Percentiles rank a stretch among this genome's conserved stretches.
Evolutionary conservation across 2,888 invertebrate species (phyloP).

Genomic region (Habroteleia sp.): DNA sequence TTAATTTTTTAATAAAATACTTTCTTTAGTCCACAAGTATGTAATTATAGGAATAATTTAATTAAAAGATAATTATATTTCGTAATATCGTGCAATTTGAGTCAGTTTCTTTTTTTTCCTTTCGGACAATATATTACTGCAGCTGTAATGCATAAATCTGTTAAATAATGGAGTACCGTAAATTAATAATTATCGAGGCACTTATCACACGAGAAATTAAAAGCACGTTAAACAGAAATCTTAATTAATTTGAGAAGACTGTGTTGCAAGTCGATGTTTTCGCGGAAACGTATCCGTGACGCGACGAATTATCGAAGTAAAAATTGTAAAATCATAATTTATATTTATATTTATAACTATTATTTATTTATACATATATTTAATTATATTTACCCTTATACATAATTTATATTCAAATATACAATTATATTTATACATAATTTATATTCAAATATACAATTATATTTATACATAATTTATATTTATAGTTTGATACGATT

Average conservation of each 20-base stretch:
- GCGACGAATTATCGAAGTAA: too few species aligned
- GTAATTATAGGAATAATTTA: not conserved
- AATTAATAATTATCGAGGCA: slow-evolving; percentile 3
- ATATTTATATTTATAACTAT: too few species aligned
- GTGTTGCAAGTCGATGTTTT: too few species aligned
- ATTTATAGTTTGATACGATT: slow-evolving; percentile 20
- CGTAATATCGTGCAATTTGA: not conserved
- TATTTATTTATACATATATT: too few species aligned
- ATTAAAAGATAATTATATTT: slow-evolving; percentile 4
- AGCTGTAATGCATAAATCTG: not conserved
- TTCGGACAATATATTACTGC: not conserved
- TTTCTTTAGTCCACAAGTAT: not conserved
- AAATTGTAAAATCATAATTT: too few species aligned
- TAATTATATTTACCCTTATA: too few species aligned
- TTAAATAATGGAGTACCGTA: slow-evolving; percentile 10
- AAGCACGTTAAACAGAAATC: not conserved
- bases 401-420: too few species aligned
- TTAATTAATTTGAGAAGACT: slow-evolving; percentile 4
- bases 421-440: too few species aligned
- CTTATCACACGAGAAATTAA: slow-evolving; percentile 7
- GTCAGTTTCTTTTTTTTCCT: not conserved
- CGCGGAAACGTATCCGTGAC: too few species aligned
- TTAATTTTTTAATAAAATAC: not conserved
- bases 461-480: too few species aligned
- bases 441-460: too few species aligned